phyloP scores from a whole-genome alignment of 2,888 invertebrate genomes.

The Scaptodrosophila latifasciaeformis region DNA sequence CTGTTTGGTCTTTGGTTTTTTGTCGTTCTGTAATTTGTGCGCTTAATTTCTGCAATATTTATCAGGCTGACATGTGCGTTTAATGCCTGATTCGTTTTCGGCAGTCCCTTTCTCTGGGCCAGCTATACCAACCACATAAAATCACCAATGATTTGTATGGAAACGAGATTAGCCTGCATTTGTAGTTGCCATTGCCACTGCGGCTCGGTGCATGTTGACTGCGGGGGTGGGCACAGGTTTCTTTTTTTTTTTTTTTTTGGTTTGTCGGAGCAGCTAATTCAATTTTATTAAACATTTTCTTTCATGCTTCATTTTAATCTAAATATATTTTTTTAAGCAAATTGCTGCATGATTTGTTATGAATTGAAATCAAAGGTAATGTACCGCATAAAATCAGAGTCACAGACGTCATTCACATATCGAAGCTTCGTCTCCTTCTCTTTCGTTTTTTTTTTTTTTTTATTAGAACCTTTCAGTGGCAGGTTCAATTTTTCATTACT shows the following conservation, averaged over 20 bases:
- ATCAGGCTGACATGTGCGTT: conserved; percentile 51
- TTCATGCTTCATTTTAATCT: conserved; percentile 27
- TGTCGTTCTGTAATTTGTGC: background rate
- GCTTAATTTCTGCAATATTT: conserved; percentile 22
- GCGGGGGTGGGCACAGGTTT: background rate
- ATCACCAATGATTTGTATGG: conserved; percentile 43
- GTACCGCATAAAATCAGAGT: conserved; percentile 70
- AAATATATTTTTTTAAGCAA: conserved; percentile 44
- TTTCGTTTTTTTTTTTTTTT: too few relatives aligned
- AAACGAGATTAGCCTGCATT: conserved; percentile 14
- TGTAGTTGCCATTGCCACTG: conserved; percentile 18
- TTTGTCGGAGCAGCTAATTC: conserved; percentile 45
- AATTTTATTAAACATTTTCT: conserved; percentile 50
- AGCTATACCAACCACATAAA: conserved; percentile 1
- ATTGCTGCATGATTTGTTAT: conserved; percentile 63
- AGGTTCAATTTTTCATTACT: conserved; percentile 68
- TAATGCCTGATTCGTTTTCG: conserved; percentile 12
- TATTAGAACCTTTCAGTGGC: conserved; percentile 42
- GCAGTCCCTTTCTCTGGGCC: too few relatives aligned
- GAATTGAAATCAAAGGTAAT: conserved; percentile 67
- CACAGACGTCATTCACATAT: conserved; percentile 55
- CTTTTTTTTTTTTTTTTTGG: too few relatives aligned
- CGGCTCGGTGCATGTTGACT: conserved; percentile 9
- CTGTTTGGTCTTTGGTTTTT: conserved; percentile 39
- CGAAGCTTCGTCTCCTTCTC: too few relatives aligned